Evolutionary conservation across 2,113 vertebrate genomes (phyloP), one percentile per base, ranked within the genome.

Genomic region (Gobiocypris rarus): DNA sequence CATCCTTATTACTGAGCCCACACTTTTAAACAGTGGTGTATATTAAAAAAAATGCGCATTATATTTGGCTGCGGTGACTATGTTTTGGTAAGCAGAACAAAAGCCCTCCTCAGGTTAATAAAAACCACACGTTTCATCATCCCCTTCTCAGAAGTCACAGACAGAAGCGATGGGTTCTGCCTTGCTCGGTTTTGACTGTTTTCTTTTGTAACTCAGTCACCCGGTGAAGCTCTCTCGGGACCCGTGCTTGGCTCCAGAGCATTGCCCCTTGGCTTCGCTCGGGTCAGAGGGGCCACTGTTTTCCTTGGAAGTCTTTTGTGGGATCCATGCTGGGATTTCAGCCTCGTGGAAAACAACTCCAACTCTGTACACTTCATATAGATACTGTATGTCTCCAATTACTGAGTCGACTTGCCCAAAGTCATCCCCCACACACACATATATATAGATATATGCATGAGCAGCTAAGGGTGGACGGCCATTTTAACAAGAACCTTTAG

Each of bases 401-500:
- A 67, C 58, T 58, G 74, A 69, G 9, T 5, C 5, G 9, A 34
- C 52, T 75, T 83, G 71, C 54, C 56, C 71, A 75, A 45, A 59
- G 54, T 45, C 31, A 83, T 22, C 3, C 31, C 31, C 31, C 31
- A 31, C 31, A 71, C 38, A 71, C 38, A 34, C 4, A 41, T 8
- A 38, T 1, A 61, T 19, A 65, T 1, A 26, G 22, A 31, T 31
- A 59, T 41, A 13, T 65, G 56, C 24, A 70, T 74, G 58, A 63
- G 38, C n/a, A 54, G 65, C 45, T 24, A 41, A 56, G 50, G 26
- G 41, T 86, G 52, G 73, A 81, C 24, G 74, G 74, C 24, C 67
- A 83, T 83, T 86, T 86, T 74, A 86, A 83, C 67, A 78, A 86
- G 85, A 79, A 79, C 85, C 75, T 86, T 79, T 79, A 69, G 75